Percentiles rank a stretch among this genome's conserved stretches.
phyloP scores from a whole-genome alignment of 92 coral and sea anemone species.

The Palythoa grandiflora region DNA sequence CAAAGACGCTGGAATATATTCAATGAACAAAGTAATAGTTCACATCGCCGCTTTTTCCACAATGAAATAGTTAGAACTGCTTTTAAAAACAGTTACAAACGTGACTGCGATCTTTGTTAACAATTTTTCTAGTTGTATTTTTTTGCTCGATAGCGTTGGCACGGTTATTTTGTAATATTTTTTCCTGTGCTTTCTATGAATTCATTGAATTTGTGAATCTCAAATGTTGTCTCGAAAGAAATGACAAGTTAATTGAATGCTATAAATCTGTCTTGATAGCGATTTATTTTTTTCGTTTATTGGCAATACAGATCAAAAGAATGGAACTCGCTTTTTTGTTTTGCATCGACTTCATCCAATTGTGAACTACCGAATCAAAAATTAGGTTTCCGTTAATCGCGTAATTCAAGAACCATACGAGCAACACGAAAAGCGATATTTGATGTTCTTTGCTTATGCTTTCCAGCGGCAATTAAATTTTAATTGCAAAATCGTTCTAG shows the following conservation, averaged over 20 bases:
- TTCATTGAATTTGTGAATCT: not conserved
- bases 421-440: slow-evolving; percentile 18
- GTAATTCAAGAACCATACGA: not conserved
- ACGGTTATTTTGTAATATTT: not conserved
- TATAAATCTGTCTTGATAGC: slow-evolving; percentile 22
- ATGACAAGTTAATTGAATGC: slow-evolving; percentile 39
- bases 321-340: not conserved
- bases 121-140: not conserved
- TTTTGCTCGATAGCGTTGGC: not conserved
- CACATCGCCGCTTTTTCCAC: not conserved
- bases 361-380: slow-evolving; percentile 16
- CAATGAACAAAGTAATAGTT: not conserved
- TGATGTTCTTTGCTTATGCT: slow-evolving; percentile 18
- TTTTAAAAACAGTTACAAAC: slow-evolving; percentile 4
- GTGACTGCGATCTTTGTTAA: not conserved
- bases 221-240: not conserved
- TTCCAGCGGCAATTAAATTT: slow-evolving; percentile 33
- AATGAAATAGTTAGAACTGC: not conserved
- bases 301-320: slow-evolving; percentile 14
- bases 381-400: slow-evolving; percentile 17
- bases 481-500: slow-evolving; percentile 35
- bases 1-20: slow-evolving; percentile 4
- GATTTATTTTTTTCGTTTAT: slow-evolving; percentile 7
- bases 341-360: slow-evolving; percentile 11
- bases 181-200: not conserved